Conservation (phyloP, 2,797 vertebrate genomes). For the Fundulus diaphanus region DNA sequence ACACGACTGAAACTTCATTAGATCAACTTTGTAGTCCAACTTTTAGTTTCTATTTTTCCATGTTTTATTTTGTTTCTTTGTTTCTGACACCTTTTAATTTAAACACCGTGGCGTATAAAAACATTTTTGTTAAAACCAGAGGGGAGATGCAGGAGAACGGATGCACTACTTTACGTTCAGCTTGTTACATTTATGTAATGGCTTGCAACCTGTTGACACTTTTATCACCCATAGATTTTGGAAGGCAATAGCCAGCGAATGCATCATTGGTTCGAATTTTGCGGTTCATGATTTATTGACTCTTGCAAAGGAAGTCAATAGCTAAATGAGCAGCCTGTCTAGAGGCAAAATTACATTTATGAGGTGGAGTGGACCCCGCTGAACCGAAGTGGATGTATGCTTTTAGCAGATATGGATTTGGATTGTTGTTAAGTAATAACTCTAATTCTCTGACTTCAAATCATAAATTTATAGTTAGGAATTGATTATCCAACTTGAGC, state of each 20-base stretch:
- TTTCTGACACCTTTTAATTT: neutral
- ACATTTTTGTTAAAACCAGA: neutral
- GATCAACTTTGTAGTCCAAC: no score
- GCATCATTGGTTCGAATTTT: conserved; percentile 58
- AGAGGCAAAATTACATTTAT: conserved; percentile 76
- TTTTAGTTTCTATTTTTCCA: no score
- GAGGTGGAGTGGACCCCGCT: conserved; percentile 49
- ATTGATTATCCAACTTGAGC: conserved; percentile 16
- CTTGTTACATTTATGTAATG: conserved; percentile 60
- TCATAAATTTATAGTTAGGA: conserved; percentile 17
- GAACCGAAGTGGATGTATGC: conserved; percentile 46
- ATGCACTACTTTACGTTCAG: conserved; percentile 12
- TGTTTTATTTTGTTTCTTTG: no score
- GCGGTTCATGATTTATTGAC: conserved; percentile 72
- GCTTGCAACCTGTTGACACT: conserved; percentile 71
- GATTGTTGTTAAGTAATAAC: conserved; percentile 23
- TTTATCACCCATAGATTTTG: conserved; percentile 76
- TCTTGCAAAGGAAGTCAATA: conserved; percentile 69
- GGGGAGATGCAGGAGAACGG: neutral
- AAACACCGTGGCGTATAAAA: neutral
- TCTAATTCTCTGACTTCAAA: conserved; percentile 29
- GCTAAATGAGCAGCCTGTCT: conserved; percentile 77
- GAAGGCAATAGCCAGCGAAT: conserved; percentile 53
- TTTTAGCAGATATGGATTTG: conserved; percentile 16
- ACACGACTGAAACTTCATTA: no score